A percentile compares a stretch with the other conserved stretches of the same genome.
These are phyloP conservation scores for Oostethus manadensis DNA, from an alignment of 2,113 vertebrate genomes.

Conservation along the genomic window DNA sequence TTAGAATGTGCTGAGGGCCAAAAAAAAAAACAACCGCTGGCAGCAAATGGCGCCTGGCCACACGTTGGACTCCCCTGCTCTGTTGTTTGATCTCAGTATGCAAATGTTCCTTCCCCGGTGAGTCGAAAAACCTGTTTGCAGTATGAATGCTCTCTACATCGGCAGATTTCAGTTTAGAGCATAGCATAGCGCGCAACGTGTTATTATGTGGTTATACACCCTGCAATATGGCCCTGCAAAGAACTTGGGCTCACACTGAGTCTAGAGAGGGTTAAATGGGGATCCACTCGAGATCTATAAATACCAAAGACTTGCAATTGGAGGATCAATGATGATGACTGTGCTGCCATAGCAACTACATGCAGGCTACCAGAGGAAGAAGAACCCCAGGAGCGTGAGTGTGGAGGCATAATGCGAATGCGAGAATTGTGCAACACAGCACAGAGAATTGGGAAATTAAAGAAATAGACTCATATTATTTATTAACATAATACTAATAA, in stretches of 20 bases:
- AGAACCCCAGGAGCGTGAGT: slow-evolving; percentile 32
- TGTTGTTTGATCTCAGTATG: not conserved
- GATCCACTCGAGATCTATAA: slow-evolving; percentile 61
- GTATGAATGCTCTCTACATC: not conserved
- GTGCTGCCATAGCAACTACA: slow-evolving; percentile 75
- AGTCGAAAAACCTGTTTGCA: slow-evolving; percentile 17
- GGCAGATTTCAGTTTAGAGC: slow-evolving; percentile 11
- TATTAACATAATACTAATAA: no score
- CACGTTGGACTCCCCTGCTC: no score
- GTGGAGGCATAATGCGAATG: slow-evolving; percentile 18
- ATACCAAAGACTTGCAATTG: slow-evolving; percentile 63
- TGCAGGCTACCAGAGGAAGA: slow-evolving; percentile 39
- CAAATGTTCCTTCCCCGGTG: not conserved
- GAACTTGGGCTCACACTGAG: slow-evolving; percentile 13
- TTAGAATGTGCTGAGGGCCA: no score
- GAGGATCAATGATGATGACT: slow-evolving; percentile 67
- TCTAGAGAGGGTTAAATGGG: slow-evolving; percentile 37
- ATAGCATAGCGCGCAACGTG: not conserved
- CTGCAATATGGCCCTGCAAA: slow-evolving; percentile 1
- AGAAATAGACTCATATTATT: no score
- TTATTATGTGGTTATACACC: not conserved
- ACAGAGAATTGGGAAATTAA: no score
- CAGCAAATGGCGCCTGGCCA: no score
- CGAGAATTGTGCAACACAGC: slow-evolving; percentile 8
- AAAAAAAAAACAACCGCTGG: no score